These are phyloP conservation scores for Trichogramma pretiosum DNA, from an alignment of 1,140 invertebrate species.

Conservation along the genomic window DNA sequence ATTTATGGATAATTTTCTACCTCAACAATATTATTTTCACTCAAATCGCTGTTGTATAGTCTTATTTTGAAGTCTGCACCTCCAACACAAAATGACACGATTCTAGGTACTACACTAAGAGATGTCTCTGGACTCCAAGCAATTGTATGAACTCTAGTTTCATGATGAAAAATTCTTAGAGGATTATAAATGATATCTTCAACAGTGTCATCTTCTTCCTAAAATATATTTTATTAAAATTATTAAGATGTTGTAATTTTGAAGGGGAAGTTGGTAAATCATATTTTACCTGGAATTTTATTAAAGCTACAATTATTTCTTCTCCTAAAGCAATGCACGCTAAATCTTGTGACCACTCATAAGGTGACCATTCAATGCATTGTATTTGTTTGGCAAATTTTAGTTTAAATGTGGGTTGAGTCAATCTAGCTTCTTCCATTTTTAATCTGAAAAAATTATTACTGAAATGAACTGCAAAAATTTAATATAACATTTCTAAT, in stretches of 20 bases:
- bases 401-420: slow-evolving; percentile 34
- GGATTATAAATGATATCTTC: slow-evolving; percentile 36
- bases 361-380: slow-evolving; percentile 45
- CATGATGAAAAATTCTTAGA: slow-evolving; percentile 44
- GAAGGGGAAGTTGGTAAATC: not conserved
- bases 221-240: slow-evolving; percentile 4
- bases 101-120: slow-evolving; percentile 50
- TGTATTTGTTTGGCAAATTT: slow-evolving; percentile 40
- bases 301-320: slow-evolving; percentile 38
- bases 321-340: slow-evolving; percentile 42
- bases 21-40: slow-evolving; percentile 40
- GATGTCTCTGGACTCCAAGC: slow-evolving; percentile 57
- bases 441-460: too few species aligned
- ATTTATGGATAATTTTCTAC: too few species aligned
- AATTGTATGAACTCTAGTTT: slow-evolving; percentile 45
- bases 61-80: slow-evolving; percentile 50
- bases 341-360: slow-evolving; percentile 46
- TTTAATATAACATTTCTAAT: too few species aligned
- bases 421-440: slow-evolving; percentile 38
- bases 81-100: slow-evolving; percentile 50
- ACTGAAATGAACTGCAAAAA: too few species aligned
- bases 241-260: not conserved
- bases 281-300: slow-evolving; percentile 43
- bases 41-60: slow-evolving; percentile 51
- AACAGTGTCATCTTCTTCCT: slow-evolving; percentile 40